Conservation (phyloP, 2,797 vertebrate species). For the Sebastiscus albofasciatus region DNA sequence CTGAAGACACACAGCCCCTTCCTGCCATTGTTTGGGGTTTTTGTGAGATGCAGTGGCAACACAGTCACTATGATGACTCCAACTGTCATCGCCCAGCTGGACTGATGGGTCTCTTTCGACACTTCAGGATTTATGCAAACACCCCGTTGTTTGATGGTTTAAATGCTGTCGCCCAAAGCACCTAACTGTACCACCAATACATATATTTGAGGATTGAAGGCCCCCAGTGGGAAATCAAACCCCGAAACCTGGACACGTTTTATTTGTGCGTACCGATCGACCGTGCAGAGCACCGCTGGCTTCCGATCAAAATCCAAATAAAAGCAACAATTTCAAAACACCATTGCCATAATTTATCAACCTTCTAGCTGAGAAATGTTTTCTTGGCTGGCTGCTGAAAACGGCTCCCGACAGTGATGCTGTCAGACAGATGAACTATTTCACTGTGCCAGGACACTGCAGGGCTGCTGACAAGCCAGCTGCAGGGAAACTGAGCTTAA, state of each 20-base stretch:
- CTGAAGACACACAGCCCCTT: conserved; percentile 73
- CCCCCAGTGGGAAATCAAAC: neutral
- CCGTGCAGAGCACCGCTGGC: neutral
- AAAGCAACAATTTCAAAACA: neutral
- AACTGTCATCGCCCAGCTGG: conserved; percentile 60
- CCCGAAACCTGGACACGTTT: neutral
- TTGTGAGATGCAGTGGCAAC: conserved; percentile 56
- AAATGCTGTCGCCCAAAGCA: conserved; percentile 10
- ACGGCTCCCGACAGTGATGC: neutral
- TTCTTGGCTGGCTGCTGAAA: conserved; percentile 1
- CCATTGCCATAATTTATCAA: neutral
- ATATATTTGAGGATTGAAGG: neutral
- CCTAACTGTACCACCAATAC: neutral
- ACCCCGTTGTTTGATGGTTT: conserved; percentile 35
- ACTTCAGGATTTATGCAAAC: conserved; percentile 39
- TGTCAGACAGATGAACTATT: conserved; percentile 20
- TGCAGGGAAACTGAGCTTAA: neutral
- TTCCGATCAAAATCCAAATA: neutral
- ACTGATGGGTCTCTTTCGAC: conserved; percentile 51
- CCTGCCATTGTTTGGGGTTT: conserved; percentile 79
- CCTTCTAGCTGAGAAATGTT: neutral
- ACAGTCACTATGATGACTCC: conserved; percentile 68
- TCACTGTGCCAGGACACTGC: conserved; percentile 24
- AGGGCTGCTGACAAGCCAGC: conserved; percentile 23
- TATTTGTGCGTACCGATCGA: neutral